Base-by-base conservation (phyloP, 2,888 invertebrate genomes). In the Microctonus hyperodae region DNA sequence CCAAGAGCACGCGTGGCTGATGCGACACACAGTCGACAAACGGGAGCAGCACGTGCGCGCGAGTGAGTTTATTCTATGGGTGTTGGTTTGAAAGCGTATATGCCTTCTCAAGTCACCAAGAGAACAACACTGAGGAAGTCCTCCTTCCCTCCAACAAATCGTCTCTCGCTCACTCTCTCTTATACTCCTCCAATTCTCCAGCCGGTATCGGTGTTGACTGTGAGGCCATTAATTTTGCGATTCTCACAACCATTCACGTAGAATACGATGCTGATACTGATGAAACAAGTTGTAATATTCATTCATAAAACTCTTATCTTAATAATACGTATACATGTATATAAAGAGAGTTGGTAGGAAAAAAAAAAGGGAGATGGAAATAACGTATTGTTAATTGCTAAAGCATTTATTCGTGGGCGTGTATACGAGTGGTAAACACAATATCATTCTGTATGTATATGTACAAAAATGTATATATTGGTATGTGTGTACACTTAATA, bases 181-280 rank as follows among this genome's bases (percentile, higher is more conserved):
- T n/a, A 50, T 65, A 55, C 53, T 69, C 68, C 55, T 40, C 35
- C 48, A 60, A 60, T 53, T 59, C 37, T 37, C 59, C 59, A 64
- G 55, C 44, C 64, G 64, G 61, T 55, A 65, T 67, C 67, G 44
- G 28, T 35, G n/a, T 28, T 55, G 67, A 58, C 58, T 58, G 67
- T 65, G 67, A 67, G 70, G 70, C 71, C 73, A 74, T 75, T 75
- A 75, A 75, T 72, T 71, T 72, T 68, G 64, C 69, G 71, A 71
- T 72, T 73, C 72, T 67, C 71, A 71, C 69, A 63, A 58, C 65
- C 68, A 68, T 70, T 71, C 69, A 65, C 62, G 35, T 51, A 23
- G 20, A 56, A 5, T 56, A 51, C 16, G 16, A 44, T 44, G 16
- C 16, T 25, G 37, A 51, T 35, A 68, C 16, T 51, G 40, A 28